Base-by-base conservation (phyloP, 2,888 invertebrate species). In the Sphecodes monilicornis region DNA sequence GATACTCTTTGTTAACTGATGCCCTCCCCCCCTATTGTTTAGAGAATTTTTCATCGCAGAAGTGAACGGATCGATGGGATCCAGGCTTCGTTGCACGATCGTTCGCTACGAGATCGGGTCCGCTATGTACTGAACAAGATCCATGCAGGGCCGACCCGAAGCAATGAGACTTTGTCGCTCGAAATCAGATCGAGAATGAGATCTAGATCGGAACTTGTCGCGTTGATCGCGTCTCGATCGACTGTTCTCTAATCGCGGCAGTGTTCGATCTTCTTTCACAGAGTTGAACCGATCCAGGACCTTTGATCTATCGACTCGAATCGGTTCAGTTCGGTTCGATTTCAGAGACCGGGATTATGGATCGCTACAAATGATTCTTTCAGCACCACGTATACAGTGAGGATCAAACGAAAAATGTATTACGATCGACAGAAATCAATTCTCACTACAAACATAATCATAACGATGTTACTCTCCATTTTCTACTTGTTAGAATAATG, bases 111-210 rank as follows among this genome's bases (percentile, higher is more conserved):
- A 87, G 73, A 41, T 88, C 76, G 76, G 78, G 79, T 82, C 70
- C 69, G 70, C 84, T 84, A 73, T 79, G 64, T 76, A 82, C 70
- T 80, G 77, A 84, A 90, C 91, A 92, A 91, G 92, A 94, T 94
- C 93, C 94, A 94, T 94, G 94, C 94, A 94, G 93, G 94, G 92
- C 94, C 93, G 93, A 94, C 93, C 93, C 93, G 92, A 92, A 93
- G 92, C 93, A 93, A 90, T 91, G 91, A 91, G 90, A 92, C 91
- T 90, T 46, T 32, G 6, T 39, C 78, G 8, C 64, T 64, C 57
- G 57, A n/a, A n/a, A 60, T 60, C 57, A 0, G 60, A 29, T 60
- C 60, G 60, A 60, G 26, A 29, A 60, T 1, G 29, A 60, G 29
- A 60, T 60, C 60, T 16, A 60, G 16, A 1, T 18, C 29, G 29